Percentiles rank a stretch among this genome's conserved stretches.
Evolutionary conservation across 2,888 invertebrate genomes (phyloP).

Genomic region (Caprella mutica): DNA sequence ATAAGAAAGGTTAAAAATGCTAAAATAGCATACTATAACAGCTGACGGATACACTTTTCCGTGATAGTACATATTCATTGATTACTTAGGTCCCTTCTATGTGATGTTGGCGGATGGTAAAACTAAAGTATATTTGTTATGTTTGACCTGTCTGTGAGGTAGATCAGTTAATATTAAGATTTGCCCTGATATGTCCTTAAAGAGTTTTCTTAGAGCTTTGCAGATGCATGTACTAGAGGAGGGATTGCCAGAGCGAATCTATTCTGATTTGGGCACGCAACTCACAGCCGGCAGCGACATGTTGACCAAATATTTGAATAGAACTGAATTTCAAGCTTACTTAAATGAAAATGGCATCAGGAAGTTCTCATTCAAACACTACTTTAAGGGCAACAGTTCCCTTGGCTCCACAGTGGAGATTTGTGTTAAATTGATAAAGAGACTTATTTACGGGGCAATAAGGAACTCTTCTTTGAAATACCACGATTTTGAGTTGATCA

Average conservation of each 20-base stretch:
- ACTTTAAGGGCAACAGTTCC: slow-evolving; percentile 4
- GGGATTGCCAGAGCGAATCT: neutral
- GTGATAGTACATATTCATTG: no score
- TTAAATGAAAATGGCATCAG: slow-evolving; percentile 1
- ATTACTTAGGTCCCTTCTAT: no score
- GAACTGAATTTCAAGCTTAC: neutral
- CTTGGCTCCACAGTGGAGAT: slow-evolving; percentile 7
- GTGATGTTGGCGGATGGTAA: neutral
- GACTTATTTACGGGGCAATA: neutral
- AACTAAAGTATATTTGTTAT: neutral
- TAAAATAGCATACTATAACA: no score
- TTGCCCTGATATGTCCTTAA: neutral
- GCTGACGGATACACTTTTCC: no score
- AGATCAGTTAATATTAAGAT: slow-evolving; percentile 2
- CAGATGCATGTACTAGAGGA: slow-evolving; percentile 1
- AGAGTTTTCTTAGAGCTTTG: slow-evolving; percentile 2
- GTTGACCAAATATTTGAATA: neutral
- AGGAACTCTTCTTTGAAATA: neutral
- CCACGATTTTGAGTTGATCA: neutral
- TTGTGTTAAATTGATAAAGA: slow-evolving; percentile 5
- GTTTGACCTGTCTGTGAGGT: slow-evolving; percentile 8
- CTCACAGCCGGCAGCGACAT: neutral
- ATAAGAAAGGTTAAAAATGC: no score
- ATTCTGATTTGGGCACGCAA: slow-evolving; percentile 1
- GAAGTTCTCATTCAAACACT: slow-evolving; percentile 1